Conservation (phyloP, 2,797 vertebrate genomes). For the Malacoctenus gilli region DNA sequence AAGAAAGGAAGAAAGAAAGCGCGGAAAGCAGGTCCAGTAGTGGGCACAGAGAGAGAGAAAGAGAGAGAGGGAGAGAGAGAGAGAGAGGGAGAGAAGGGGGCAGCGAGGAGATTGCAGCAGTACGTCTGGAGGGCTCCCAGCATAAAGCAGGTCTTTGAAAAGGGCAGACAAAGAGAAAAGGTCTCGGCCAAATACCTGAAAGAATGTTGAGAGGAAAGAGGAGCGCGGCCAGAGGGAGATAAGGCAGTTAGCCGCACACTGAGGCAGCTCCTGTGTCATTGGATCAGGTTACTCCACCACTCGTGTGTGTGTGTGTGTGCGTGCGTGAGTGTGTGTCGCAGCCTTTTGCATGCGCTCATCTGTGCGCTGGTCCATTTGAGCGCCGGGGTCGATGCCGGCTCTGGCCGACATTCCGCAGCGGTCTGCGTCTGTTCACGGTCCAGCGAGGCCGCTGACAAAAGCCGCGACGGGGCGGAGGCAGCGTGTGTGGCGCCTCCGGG, state of each 20-base stretch:
- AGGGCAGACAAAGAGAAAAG: slow-evolving; percentile 81
- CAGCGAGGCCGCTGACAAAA: slow-evolving; percentile 79
- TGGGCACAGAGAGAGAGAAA: slow-evolving; percentile 50
- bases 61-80: slow-evolving; percentile 18
- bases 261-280: slow-evolving; percentile 76
- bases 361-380: slow-evolving; percentile 64
- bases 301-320: slow-evolving; percentile 29
- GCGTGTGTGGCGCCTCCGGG: slow-evolving; percentile 72
- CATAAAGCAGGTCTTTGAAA: slow-evolving; percentile 81
- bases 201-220: slow-evolving; percentile 82
- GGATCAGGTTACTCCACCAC: slow-evolving; percentile 73
- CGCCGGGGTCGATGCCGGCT: slow-evolving; percentile 58
- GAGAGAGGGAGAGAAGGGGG: slow-evolving; percentile 30
- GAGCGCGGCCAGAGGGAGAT: slow-evolving; percentile 77
- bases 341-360: slow-evolving; percentile 54
- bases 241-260: slow-evolving; percentile 80
- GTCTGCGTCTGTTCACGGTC: slow-evolving; percentile 79
- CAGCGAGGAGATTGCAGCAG: slow-evolving; percentile 55
- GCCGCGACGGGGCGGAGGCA: slow-evolving; percentile 56
- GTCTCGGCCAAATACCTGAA: slow-evolving; percentile 83
- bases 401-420: slow-evolving; percentile 74
- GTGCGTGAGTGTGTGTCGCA: too few species aligned
- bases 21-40: slow-evolving; percentile 32
- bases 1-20: neutral
- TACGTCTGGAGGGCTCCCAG: slow-evolving; percentile 65